phyloP scores from a whole-genome alignment of 1,140 invertebrate species.

The Idris sp. region DNA sequence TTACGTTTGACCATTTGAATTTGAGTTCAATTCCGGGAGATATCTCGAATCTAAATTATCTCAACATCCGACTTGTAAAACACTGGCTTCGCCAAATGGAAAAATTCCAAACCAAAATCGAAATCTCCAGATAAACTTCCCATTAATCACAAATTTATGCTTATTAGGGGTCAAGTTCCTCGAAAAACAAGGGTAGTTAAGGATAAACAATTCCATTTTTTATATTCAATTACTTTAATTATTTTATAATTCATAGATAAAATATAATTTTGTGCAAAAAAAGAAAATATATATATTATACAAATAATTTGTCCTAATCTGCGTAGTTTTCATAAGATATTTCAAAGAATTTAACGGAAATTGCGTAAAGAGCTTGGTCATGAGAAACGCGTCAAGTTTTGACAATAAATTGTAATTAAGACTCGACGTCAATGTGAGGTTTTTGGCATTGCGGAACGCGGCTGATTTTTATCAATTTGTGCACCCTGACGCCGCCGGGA shows the following conservation, averaged over 20 bases:
- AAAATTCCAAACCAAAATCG: constrained; percentile 25
- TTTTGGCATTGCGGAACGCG: constrained; percentile 31
- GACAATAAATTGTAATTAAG: constrained; percentile 64
- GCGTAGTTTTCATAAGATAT: too few relatives aligned
- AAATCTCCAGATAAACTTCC: too few relatives aligned
- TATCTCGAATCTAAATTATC: constrained; percentile 11
- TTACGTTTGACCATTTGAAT: constrained; percentile 4
- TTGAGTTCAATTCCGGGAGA: neutral
- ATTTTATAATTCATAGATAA: too few relatives aligned
- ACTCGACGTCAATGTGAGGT: constrained; percentile 26
- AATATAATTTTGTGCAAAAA: too few relatives aligned
- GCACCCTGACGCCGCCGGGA: constrained; percentile 62
- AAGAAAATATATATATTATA: too few relatives aligned
- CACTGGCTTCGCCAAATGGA: constrained; percentile 10
- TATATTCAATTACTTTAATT: too few relatives aligned
- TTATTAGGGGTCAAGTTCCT: too few relatives aligned
- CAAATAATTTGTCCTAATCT: too few relatives aligned
- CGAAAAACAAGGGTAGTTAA: too few relatives aligned
- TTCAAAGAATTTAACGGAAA: too few relatives aligned
- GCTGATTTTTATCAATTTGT: constrained; percentile 53
- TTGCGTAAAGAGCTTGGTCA: constrained; percentile 16
- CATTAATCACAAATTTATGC: too few relatives aligned
- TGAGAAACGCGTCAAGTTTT: constrained; percentile 44
- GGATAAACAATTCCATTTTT: too few relatives aligned
- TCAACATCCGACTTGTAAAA: constrained; percentile 13